Base-by-base conservation (phyloP, 2,888 invertebrate species). In the Drosophila ustulata region DNA sequence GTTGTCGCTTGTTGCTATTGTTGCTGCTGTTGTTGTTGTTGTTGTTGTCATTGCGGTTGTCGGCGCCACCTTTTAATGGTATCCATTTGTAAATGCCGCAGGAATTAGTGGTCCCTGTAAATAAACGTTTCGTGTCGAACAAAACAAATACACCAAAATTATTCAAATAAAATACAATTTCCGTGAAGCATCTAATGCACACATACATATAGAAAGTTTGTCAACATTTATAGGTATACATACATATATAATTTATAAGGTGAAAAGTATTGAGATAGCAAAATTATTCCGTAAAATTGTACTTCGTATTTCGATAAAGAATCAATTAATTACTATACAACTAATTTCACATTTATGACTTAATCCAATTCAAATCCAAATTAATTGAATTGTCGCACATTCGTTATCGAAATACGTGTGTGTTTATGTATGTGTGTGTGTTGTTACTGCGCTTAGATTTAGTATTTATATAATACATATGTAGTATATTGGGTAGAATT, bases 81-180 rank as follows among this genome's bases (percentile, higher is more conserved):
- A 98, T 94, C 98, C 98, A 95, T 98, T 98, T 95, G 98, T 98
- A 94, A 98, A 98, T 94, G 98, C 98, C 94, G 98, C 97, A 94
- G 98, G 98, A 95, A 98, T 98, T 95, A 98, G 95, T 93, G 98
- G 97, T 93, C 97, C 98, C 98, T 98, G 96, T 65, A 90, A 91
- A 84, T 79, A 83, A 80, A 85, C 75, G 64, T 78, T 75, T 82
- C 82, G 86, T 77, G 63, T 34, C 75, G 64, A 80, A 75, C 78
- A 81, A 75, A 80, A 73, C 81, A 77, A 82, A 80, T 58, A 84
- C 76, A 74, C 75, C 69, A 75, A 88, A 84, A 88, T 84, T 88
- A 88, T 85, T 88, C 68, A 80, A 75, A 85, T 82, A 70, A 77
- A 77, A 88, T 85, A 64, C 49, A 73, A 66, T 51, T 70, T 71